These are phyloP conservation scores for Sarotherodon lohbergeri DNA, from an alignment of 2,113 vertebrate species.

Conservation along the genomic window DNA sequence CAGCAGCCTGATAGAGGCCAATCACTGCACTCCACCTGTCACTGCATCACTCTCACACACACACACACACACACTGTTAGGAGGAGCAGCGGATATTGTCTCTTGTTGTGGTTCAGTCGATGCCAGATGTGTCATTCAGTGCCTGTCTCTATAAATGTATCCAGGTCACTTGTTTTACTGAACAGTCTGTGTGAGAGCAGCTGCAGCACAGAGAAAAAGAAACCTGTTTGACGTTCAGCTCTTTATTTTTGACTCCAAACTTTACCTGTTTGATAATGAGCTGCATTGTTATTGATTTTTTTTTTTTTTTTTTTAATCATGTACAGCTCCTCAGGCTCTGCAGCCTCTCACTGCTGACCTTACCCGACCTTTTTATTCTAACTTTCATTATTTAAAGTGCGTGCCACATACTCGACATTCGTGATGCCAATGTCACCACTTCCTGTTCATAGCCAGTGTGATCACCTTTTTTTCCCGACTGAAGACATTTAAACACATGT, in stretches of 20 bases:
- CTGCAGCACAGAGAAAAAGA: background rate
- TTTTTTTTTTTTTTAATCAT: rapidly evolving
- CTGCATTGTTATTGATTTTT: background rate
- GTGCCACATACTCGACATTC: background rate
- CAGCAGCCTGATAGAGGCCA: background rate
- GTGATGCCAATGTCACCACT: background rate
- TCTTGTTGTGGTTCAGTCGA: background rate
- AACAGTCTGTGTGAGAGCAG: background rate
- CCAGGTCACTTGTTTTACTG: background rate
- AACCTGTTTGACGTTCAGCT: background rate
- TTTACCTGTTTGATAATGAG: background rate
- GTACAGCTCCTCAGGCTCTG: background rate
- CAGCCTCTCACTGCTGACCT: background rate
- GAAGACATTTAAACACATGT: background rate
- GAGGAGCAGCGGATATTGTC: background rate
- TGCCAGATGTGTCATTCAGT: background rate
- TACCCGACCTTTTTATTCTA: background rate
- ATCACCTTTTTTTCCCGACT: background rate
- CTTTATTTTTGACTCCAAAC: background rate
- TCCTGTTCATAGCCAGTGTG: background rate
- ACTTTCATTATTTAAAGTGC: background rate
- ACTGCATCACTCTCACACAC: background rate
- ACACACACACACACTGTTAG: background rate
- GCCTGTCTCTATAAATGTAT: background rate
- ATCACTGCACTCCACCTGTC: background rate